A percentile compares a stretch with the other conserved stretches of the same genome.
These are phyloP conservation scores for Hexactinellida sp. DNA, from an alignment of 37 sponge, comb jelly and placozoan genomes.

Conservation along the genomic window DNA sequence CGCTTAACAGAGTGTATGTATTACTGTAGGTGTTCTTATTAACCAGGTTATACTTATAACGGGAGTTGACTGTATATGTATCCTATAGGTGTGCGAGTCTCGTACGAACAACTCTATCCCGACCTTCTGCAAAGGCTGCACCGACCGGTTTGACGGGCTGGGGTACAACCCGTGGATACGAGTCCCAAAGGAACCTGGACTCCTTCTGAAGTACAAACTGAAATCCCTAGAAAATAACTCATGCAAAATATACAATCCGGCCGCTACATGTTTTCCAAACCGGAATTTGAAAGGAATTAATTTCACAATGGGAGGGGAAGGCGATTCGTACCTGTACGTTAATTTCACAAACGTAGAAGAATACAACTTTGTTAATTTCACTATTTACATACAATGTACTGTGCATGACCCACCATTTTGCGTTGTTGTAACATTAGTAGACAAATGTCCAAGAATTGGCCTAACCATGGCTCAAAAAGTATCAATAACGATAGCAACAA, in stretches of 20 bases:
- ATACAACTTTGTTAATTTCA: neutral
- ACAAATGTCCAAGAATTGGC: neutral
- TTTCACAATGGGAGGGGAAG: neutral
- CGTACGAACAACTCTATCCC: neutral
- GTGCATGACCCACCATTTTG: neutral
- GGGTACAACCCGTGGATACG: slow-evolving; percentile 1
- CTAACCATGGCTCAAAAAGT: neutral
- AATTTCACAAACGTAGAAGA: neutral
- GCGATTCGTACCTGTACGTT: neutral
- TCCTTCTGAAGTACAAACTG: neutral
- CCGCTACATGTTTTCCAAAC: neutral
- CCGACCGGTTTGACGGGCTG: neutral
- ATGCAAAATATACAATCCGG: neutral
- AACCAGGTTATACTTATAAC: no score
- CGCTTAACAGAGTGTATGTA: no score
- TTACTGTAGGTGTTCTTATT: no score
- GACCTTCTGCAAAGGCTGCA: neutral
- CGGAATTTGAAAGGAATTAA: neutral
- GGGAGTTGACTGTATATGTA: no score
- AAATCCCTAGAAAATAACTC: neutral
- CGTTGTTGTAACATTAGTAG: neutral
- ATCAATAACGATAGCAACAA: neutral
- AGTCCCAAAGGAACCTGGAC: neutral
- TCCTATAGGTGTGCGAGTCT: neutral
- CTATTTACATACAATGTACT: neutral